Evolutionary conservation across 2,113 vertebrate genomes (phyloP), one percentile per base, ranked within the genome.

Genomic region (Penelope pileata): DNA sequence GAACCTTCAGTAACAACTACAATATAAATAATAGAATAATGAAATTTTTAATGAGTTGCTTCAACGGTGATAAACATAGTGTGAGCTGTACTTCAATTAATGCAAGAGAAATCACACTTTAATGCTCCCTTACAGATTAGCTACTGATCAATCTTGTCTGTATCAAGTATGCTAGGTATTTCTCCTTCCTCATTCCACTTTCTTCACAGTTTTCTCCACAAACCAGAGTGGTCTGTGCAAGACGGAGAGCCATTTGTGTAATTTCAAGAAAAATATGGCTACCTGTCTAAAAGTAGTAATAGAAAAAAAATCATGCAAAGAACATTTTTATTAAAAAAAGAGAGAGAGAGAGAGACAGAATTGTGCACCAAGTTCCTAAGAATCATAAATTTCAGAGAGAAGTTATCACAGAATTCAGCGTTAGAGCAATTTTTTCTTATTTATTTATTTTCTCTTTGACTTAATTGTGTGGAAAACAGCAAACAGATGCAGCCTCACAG

Each of bases 401-500:
- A 11, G 10, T 85, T 78, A 60, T 43, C 74, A 54, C 30, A 75
- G 18, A 79, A 88, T 66, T 91, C 36, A 24, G 17, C 51, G 47
- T 83, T 34, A 80, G 54, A 77, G 26, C 27, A 80, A 83, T 86
- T 91, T 77, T 32, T 59, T 54, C 67, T 77, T 74, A 80, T 86
- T 94, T 91, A 47, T 92, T 66, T 93, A 86, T 95, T 95, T 86
- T 67, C 54, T 80, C 54, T 95, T 77, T 81, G 64, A 59, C 60
- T 88, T 95, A 92, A 83, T 80, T 90, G 79, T 66, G 63, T 83
- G 63, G 76, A 90, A 96, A 96, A 94, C 83, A 74, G 76, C 83
- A 67, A 94, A 83, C 83, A 96, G 92, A 90, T 93, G 93, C 76
- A 88, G 42, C 32, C 68, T 90, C 2, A 0, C 88, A 94, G 92